Conservation (phyloP, 2,113 vertebrate genomes). For the Oryzias javanicus region DNA sequence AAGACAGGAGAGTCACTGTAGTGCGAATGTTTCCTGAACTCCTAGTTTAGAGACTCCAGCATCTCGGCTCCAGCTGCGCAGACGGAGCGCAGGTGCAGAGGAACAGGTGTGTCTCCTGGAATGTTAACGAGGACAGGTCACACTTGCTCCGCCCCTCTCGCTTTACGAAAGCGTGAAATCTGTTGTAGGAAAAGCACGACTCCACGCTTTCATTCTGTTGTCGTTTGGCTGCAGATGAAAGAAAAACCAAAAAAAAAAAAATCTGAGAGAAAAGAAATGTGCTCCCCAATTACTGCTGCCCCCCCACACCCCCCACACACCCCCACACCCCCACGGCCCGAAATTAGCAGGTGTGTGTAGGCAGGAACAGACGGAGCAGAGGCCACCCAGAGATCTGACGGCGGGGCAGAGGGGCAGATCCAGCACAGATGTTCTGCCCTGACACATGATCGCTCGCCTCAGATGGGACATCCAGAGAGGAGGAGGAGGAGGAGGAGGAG, state of each 20-base stretch:
- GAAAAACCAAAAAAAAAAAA: conserved; percentile 51
- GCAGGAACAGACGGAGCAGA: conserved; percentile 47
- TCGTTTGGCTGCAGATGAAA: conserved; percentile 76
- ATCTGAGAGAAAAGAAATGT: conserved; percentile 62
- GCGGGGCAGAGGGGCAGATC: conserved; percentile 1
- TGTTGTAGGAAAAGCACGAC: conserved; percentile 62
- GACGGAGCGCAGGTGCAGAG: conserved; percentile 28
- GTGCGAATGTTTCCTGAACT: too few relatives aligned
- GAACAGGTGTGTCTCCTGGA: conserved; percentile 70
- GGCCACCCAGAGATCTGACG: conserved; percentile 62
- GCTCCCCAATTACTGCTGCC: conserved; percentile 72
- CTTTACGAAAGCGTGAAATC: conserved; percentile 67
- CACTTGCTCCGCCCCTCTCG: conserved; percentile 61
- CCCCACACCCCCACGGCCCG: conserved; percentile 52
- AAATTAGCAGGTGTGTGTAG: conserved; percentile 80
- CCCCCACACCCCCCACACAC: conserved; percentile 47
- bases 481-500: conserved; percentile 1
- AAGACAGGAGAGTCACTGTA: too few relatives aligned
- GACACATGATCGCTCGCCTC: conserved; percentile 40
- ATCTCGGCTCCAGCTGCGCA: not conserved
- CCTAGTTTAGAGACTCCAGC: too few relatives aligned
- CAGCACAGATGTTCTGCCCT: conserved; percentile 61
- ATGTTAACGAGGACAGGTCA: conserved; percentile 81
- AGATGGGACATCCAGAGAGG: conserved; percentile 16
- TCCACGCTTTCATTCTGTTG: conserved; percentile 68